phyloP scores from a whole-genome alignment of 2,888 invertebrate genomes.

The Heteromurus nitidus region DNA sequence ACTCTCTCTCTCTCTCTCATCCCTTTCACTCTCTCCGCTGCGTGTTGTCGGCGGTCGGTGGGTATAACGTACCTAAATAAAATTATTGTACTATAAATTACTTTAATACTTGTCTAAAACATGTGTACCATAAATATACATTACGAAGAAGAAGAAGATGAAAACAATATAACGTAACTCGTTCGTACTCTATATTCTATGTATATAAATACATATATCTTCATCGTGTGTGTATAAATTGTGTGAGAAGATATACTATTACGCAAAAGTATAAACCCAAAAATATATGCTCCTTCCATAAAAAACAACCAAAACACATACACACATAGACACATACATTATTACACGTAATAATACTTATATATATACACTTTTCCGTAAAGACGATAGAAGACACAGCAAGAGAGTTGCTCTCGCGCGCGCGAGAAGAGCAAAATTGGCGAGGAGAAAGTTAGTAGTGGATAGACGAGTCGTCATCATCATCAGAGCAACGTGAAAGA shows the following conservation, averaged over 20 bases:
- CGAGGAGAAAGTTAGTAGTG: background rate
- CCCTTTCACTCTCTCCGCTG: background rate
- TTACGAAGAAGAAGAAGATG: too few relatives aligned
- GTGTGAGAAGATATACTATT: too few relatives aligned
- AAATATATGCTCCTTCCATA: constrained; percentile 33
- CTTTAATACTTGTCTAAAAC: constrained; percentile 47
- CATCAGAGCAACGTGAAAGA: background rate
- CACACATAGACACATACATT: background rate
- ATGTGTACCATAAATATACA: constrained; percentile 29
- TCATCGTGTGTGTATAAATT: background rate
- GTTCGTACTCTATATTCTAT: too few relatives aligned
- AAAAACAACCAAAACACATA: constrained; percentile 10
- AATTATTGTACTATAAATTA: constrained; percentile 53
- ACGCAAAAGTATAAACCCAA: too few relatives aligned
- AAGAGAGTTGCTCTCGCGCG: background rate
- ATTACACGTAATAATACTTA: background rate
- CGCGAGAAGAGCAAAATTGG: background rate
- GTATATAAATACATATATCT: constrained; percentile 3
- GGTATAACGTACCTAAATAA: constrained; percentile 44
- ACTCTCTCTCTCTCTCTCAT: constrained; percentile 8
- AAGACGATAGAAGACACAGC: too few relatives aligned
- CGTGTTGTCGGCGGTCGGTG: background rate
- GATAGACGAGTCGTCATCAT: background rate
- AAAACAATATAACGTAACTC: too few relatives aligned
- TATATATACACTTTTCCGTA: background rate